These are phyloP conservation scores for Pachliopta kotzebuea DNA, from an alignment of 2,888 invertebrate genomes.

Conservation along the genomic window DNA sequence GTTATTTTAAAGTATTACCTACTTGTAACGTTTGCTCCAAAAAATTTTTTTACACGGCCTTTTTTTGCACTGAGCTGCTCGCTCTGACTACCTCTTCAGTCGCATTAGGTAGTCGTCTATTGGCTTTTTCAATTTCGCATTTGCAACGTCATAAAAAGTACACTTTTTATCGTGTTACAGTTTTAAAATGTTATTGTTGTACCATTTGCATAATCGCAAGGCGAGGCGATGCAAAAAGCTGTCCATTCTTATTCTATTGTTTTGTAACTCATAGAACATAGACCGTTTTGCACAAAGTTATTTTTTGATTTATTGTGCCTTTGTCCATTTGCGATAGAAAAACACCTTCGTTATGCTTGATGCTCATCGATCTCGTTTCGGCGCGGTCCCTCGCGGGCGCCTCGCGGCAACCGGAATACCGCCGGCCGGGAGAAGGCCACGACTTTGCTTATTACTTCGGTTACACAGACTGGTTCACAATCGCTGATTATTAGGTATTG, in stretches of 20 bases:
- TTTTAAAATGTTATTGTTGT: constrained; percentile 70
- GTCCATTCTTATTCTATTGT: constrained; percentile 67
- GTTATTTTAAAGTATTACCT: constrained; percentile 28
- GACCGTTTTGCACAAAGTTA: constrained; percentile 64
- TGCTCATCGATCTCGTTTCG: constrained; percentile 54
- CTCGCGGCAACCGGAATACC: constrained; percentile 51
- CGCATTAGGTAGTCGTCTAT: constrained; percentile 65
- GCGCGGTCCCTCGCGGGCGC: constrained; percentile 52
- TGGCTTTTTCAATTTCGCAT: constrained; percentile 60
- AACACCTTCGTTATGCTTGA: constrained; percentile 58
- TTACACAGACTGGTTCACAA: constrained; percentile 64
- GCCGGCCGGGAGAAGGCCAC: constrained; percentile 57
- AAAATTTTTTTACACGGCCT: constrained; percentile 45
- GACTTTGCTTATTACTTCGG: constrained; percentile 62
- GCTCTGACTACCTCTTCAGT: constrained; percentile 56
- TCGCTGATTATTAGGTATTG: constrained; percentile 63
- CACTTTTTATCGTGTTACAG: constrained; percentile 65
- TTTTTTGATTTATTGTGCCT: constrained; percentile 71
- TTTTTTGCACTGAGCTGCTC: constrained; percentile 46
- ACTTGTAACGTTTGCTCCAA: constrained; percentile 39
- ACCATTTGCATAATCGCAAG: constrained; percentile 76
- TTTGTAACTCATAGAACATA: constrained; percentile 60
- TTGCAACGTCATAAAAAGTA: constrained; percentile 67
- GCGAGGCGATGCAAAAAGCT: constrained; percentile 68
- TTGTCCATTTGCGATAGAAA: constrained; percentile 56